Conservation (phyloP, 1,140 invertebrate species). For the Drosophila baimaii region DNA sequence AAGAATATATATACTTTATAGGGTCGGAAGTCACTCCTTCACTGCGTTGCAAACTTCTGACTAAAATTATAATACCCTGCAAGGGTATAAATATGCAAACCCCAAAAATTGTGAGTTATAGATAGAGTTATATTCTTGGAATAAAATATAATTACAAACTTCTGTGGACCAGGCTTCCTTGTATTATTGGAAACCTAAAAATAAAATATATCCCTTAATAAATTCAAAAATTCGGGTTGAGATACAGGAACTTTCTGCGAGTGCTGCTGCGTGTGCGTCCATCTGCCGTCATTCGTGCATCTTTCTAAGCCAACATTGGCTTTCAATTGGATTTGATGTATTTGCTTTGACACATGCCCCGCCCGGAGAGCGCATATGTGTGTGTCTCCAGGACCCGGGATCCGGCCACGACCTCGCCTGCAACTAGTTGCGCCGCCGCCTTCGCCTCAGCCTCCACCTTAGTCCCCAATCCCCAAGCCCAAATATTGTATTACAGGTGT, state of each 20-base stretch:
- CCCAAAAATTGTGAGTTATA: no score
- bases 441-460: background rate
- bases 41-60: no score
- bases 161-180: no score
- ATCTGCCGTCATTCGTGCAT: background rate
- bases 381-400: background rate
- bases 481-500: slow-evolving; percentile 76
- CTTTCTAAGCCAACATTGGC: slow-evolving; percentile 12
- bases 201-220: no score
- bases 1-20: no score
- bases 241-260: background rate
- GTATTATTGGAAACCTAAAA: no score
- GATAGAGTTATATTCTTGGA: no score
- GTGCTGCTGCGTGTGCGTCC: background rate
- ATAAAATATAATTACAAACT: no score
- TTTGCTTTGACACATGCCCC: slow-evolving; percentile 29
- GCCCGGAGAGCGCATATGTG: background rate
- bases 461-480: slow-evolving; percentile 2
- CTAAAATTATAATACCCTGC: no score
- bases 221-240: no score
- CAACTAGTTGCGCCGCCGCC: slow-evolving; percentile 35
- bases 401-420: background rate
- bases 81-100: no score
- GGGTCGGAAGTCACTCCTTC: no score
- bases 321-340: slow-evolving; percentile 37